Evolutionary conservation across 2,797 vertebrate species (phyloP).

Genomic region (Jordanella pulchra): DNA sequence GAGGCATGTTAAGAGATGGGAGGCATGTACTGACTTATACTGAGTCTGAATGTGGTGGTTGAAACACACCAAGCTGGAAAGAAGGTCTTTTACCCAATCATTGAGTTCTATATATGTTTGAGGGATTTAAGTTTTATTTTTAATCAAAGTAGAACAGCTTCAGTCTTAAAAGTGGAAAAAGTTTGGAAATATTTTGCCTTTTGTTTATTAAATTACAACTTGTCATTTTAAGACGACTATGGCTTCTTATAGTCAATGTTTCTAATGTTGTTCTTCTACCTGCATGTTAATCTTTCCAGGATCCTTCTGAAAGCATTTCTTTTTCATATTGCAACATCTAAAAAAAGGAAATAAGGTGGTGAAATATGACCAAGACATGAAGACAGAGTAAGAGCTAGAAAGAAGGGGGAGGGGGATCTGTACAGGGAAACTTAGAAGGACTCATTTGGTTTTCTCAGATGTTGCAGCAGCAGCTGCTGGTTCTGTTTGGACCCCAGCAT

Average conservation of each 20-base stretch:
- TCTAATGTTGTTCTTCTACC: slow-evolving; percentile 23
- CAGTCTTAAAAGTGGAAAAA: not conserved
- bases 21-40: not conserved
- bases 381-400: slow-evolving; percentile 21
- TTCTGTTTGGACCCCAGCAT: slow-evolving; percentile 92
- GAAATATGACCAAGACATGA: slow-evolving; percentile 23
- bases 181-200: not conserved
- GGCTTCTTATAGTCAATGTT: not conserved
- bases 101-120: not conserved
- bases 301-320: slow-evolving; percentile 25
- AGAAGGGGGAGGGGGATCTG: slow-evolving; percentile 23
- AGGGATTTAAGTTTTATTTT: too few species aligned
- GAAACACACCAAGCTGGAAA: not conserved
- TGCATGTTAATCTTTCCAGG: slow-evolving; percentile 25
- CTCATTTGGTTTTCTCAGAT: slow-evolving; percentile 91
- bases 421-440: slow-evolving; percentile 52
- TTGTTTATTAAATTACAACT: not conserved
- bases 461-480: slow-evolving; percentile 79
- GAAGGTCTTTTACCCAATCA: not conserved
- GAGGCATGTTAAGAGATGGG: not conserved
- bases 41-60: not conserved
- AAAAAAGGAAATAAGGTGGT: slow-evolving; percentile 39
- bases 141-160: not conserved
- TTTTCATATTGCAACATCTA: slow-evolving; percentile 36
- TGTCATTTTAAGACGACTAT: not conserved